These are phyloP conservation scores for Drosophila truncata DNA, from an alignment of 1,140 invertebrate species.

Conservation along the genomic window DNA sequence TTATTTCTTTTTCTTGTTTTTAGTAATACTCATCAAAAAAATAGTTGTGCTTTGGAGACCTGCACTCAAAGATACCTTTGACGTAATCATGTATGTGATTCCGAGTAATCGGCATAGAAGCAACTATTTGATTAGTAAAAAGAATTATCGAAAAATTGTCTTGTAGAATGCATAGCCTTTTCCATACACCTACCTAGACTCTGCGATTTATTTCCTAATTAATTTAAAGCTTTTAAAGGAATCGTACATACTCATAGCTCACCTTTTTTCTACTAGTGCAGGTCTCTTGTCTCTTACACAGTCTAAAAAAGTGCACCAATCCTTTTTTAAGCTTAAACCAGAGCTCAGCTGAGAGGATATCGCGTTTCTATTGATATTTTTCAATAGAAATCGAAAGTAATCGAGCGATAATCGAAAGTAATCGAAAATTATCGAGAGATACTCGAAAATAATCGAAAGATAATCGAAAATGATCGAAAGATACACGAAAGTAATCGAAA, in stretches of 20 bases:
- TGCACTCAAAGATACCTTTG: conserved; percentile 1
- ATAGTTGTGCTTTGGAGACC: conserved; percentile 7
- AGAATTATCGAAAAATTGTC: neutral
- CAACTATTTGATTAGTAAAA: neutral
- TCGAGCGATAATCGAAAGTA: no score
- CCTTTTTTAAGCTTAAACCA: neutral
- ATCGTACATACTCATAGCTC: neutral
- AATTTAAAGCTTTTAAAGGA: neutral
- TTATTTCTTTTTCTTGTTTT: neutral
- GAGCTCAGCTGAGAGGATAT: neutral
- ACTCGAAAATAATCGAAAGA: no score
- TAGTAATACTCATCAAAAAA: neutral
- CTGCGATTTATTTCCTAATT: neutral
- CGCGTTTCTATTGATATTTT: no score
- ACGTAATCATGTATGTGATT: conserved; percentile 2
- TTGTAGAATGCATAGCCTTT: neutral
- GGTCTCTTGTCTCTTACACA: neutral
- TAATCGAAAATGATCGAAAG: no score
- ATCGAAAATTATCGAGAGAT: no score
- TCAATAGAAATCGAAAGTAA: no score
- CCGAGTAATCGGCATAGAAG: neutral
- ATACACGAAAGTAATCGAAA: no score
- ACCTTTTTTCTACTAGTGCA: neutral
- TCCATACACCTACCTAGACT: no score
- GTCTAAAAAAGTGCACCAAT: neutral